Evolutionary conservation across 2,797 vertebrate genomes (phyloP), one percentile per base, ranked within the genome.

Genomic region (Schizopygopsis pylzovi): DNA sequence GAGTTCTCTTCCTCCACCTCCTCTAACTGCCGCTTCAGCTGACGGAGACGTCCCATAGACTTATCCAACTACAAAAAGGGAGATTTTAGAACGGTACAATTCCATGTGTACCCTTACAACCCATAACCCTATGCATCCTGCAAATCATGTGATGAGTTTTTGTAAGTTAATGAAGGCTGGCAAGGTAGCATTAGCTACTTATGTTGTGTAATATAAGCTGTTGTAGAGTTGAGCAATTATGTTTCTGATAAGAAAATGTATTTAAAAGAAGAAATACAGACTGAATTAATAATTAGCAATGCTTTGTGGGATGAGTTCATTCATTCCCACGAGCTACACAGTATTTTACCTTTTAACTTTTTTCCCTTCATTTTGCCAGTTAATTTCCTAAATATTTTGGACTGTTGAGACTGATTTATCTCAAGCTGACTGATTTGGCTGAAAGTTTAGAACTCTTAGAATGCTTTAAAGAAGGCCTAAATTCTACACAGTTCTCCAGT

Each of bases 1-100:
- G 97, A 98, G 3, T 96, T 96, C 87, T 98, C 97, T 89, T 98
- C 97, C 90, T 98, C 97, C 1, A 97, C 96, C 92, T 98, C 97
- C 89, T 97, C 97, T 91, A 98, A 93, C 92, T 98, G 97, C 87
- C 97, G 91, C 93, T 98, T 98, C 90, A 98, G 94, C 95, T 98
- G 97, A 88, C 96, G 96, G 92, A 97, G 91, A 0, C 97, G 95
- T 0, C 95, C 94, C 94, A 96, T 96, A 0, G 96, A 96, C 79
- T 98, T 98, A 90, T 98, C 97, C 94, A 97, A 89, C 97, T 98
- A 90, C 0, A 41, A 75, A 76, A 25, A 77, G 7, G 54, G 7
- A 20, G 77, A 45, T 54, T 3, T 39, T 13, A 33, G 18, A 52
- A 52, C 16, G 5, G 8, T 18, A 52, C 28, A 63, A 16, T 4